Base-by-base conservation (phyloP, 2,113 vertebrate genomes). In the Micronisus gabar region DNA sequence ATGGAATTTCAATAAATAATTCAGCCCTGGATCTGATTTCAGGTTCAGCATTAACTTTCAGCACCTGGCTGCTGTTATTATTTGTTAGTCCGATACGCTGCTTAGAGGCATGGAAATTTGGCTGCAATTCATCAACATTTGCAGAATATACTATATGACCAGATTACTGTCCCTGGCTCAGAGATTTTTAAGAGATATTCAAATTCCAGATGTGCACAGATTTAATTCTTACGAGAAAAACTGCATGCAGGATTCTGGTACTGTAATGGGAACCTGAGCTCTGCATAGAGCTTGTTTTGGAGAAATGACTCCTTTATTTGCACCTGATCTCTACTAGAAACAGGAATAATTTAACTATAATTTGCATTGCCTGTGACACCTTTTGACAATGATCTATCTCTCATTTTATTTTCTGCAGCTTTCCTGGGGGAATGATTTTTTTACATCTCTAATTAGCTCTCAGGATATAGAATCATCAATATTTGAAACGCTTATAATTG, bases 1-100 rank as follows among this genome's bases (percentile, higher is more conserved):
- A 95, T 98, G 98, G 98, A 98, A 98, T 98, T 98, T 98, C 98
- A 98, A 97, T 98, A 96, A 98, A 98, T 98, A 98, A 98, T 98
- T 98, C 96, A 98, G 76, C 38, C 38, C 43, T 7, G 15, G 95
- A 73, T 98, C 96, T 67, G n/a, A 95, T 98, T 98, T 97, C 98
- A 65, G 72, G 88, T 41, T 86, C 81, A 90, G 98, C 67, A 41
- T 97, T 97, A 88, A 88, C 97, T 98, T 98, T 98, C 98, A 98
- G 96, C 95, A 68, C 88, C 81, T 93, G 97, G 93, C 91, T 95
- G 93, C 95, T 95, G 71, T 90, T 96, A 88, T 89, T 95, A 50
- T 95, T 93, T 95, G 95, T 88, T 72, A 86, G 68, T 78, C 58
- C 9, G 74, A 84, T 71, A 71, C 2, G 19, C 92, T 40, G 36